Conservation (phyloP, 2,888 invertebrate genomes). For the Malthinus flaveolus region DNA sequence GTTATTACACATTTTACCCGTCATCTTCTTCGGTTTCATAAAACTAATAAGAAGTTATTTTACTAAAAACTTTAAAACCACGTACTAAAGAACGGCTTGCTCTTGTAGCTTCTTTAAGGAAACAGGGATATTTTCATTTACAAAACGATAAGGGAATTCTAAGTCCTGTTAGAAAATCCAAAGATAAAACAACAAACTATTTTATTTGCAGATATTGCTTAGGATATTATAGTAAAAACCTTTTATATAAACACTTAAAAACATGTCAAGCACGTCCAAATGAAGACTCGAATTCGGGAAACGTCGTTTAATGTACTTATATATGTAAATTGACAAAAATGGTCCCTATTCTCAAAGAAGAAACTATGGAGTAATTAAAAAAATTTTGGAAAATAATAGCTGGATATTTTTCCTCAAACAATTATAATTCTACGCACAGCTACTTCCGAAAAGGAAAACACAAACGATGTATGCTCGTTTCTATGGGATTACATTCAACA, state of each 20-base stretch:
- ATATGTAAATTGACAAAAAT: too few relatives aligned
- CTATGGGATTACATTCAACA: background rate
- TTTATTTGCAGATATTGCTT: conserved; percentile 19
- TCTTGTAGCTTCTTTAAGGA: conserved; percentile 16
- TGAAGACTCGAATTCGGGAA: background rate
- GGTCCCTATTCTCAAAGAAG: too few relatives aligned
- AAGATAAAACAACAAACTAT: conserved; percentile 11
- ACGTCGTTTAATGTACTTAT: background rate
- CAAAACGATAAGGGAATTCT: conserved; percentile 18
- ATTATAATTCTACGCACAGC: conserved; percentile 19
- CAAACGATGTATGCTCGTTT: background rate
- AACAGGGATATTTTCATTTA: conserved; percentile 25
- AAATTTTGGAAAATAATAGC: background rate
- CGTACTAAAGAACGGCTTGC: conserved; percentile 18
- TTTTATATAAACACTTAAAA: conserved; percentile 14
- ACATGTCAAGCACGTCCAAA: background rate
- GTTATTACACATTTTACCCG: conserved; percentile 24
- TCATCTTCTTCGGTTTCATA: conserved; percentile 20
- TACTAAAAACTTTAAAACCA: conserved; percentile 14
- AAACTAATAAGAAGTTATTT: conserved; percentile 11
- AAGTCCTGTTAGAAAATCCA: conserved; percentile 19
- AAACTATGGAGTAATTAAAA: too few relatives aligned
- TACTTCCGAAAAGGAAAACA: too few relatives aligned
- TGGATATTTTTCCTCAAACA: conserved; percentile 15
- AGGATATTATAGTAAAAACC: conserved; percentile 26